phyloP scores from a whole-genome alignment of 1,140 invertebrate genomes.

The Drosophila subpulchrella region DNA sequence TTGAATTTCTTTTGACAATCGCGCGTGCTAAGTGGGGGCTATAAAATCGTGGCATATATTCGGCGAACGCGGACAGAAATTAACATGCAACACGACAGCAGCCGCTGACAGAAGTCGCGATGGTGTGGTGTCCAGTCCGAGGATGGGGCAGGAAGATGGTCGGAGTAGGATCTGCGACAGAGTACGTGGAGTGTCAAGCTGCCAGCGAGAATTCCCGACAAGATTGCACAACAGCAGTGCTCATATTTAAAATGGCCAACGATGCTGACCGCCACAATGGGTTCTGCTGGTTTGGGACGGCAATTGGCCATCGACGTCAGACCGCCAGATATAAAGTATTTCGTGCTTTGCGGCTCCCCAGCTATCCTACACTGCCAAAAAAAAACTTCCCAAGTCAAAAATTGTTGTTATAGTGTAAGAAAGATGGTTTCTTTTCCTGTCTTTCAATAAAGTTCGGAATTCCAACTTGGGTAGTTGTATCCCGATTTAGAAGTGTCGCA shows the following conservation, averaged over 20 bases:
- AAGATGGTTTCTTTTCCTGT: not conserved
- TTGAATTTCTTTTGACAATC: slow-evolving; percentile 43
- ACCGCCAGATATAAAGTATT: slow-evolving; percentile 28
- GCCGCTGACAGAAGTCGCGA: slow-evolving; percentile 34
- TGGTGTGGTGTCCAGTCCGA: not conserved
- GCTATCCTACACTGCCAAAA: not conserved
- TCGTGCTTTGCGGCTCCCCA: slow-evolving; percentile 16
- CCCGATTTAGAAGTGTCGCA: too few species aligned
- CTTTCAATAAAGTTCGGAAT: too few species aligned
- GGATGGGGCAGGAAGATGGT: not conserved
- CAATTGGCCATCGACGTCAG: slow-evolving; percentile 34
- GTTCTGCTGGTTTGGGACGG: slow-evolving; percentile 13
- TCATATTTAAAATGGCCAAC: slow-evolving; percentile 73
- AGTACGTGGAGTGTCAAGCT: slow-evolving; percentile 60
- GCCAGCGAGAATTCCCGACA: slow-evolving; percentile 56
- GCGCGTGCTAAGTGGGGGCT: slow-evolving; percentile 66
- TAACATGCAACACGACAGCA: slow-evolving; percentile 71
- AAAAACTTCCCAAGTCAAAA: not conserved
- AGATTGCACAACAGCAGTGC: slow-evolving; percentile 52
- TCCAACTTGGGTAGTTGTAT: too few species aligned
- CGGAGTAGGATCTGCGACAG: slow-evolving; percentile 2
- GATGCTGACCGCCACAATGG: slow-evolving; percentile 52
- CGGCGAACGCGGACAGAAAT: slow-evolving; percentile 49
- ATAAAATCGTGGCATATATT: slow-evolving; percentile 75
- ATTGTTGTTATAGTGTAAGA: not conserved